Evolutionary conservation across 2,797 vertebrate genomes (phyloP).

Genomic region (Gymnothorax reevesii): DNA sequence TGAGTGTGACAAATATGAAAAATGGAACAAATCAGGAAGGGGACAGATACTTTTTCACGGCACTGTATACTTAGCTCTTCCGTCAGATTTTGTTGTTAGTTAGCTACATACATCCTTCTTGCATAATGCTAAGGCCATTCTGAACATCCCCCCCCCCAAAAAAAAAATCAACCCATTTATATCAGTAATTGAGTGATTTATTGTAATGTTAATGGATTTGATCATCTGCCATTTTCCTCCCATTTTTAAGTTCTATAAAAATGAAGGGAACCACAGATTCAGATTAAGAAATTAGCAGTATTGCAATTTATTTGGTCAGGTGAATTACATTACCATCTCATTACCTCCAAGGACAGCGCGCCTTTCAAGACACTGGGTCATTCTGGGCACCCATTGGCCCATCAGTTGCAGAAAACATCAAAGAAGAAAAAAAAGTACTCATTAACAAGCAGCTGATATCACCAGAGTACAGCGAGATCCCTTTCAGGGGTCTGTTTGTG

Average conservation of each 20-base stretch:
- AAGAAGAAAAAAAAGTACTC: background rate
- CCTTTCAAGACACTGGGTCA: background rate
- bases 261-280: background rate
- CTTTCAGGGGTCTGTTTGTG: background rate
- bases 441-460: background rate
- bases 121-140: background rate
- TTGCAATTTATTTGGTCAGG: background rate
- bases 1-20: too few species aligned
- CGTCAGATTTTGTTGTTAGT: background rate
- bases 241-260: background rate
- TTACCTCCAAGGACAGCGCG: background rate
- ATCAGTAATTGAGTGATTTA: background rate
- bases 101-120: too few species aligned
- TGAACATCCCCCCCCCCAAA: background rate
- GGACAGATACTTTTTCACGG: too few species aligned
- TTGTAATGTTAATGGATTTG: background rate
- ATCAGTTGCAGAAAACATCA: background rate
- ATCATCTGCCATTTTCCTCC: background rate
- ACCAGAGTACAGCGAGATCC: background rate
- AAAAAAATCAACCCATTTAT: background rate
- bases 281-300: background rate
- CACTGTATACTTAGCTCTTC: too few species aligned
- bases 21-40: too few species aligned
- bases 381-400: background rate
- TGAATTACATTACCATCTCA: background rate